Evolutionary conservation across 2,888 invertebrate genomes (phyloP), one percentile per base, ranked within the genome.

Genomic region (Caradrina clavipalpis): DNA sequence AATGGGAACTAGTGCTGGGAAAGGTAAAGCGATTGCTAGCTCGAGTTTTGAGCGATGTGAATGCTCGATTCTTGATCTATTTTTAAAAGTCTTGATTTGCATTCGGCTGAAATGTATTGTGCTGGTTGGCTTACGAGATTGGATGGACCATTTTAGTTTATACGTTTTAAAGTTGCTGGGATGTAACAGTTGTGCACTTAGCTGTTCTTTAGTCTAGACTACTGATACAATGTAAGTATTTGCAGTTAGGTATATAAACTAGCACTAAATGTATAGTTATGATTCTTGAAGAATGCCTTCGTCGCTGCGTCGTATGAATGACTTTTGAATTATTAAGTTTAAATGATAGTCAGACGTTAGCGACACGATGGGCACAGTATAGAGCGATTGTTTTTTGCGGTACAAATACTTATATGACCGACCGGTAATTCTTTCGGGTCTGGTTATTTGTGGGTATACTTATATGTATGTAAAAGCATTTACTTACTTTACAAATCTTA

Each of bases 1-100:
- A 82, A 81, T 82, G 63, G 80, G 62, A 70, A 61, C 57, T 70
- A 82, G 84, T 73, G 84, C 47, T 64, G 84, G 68, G 82, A 76
- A 64, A 74, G 53, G 59, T 61, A 59, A 69, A 58, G 51, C 76
- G 64, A 77, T 68, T 73, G 73, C 67, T 3, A 61, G 47, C 57
- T 59, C 58, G 64, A 78, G 58, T 67, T 67, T 57, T 42, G 65
- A 83, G 63, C 78, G 76, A 73, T 56, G 42, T 51, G 58, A 64
- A 71, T 69, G 60, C 71, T 74, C 78, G 67, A 70, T 78, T 73
- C 66, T 61, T 60, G 58, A 69, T 63, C 68, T 67, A 74, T 68
- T 73, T 77, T 77, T 63, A 45, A 77, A 73, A 65, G 58, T 68
- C 72, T 67, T 47, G 54, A 68, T 76, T 71, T 76, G 65, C 51